These are phyloP conservation scores for Monopterus albus DNA, from an alignment of 2,113 vertebrate genomes.

Conservation along the genomic window DNA sequence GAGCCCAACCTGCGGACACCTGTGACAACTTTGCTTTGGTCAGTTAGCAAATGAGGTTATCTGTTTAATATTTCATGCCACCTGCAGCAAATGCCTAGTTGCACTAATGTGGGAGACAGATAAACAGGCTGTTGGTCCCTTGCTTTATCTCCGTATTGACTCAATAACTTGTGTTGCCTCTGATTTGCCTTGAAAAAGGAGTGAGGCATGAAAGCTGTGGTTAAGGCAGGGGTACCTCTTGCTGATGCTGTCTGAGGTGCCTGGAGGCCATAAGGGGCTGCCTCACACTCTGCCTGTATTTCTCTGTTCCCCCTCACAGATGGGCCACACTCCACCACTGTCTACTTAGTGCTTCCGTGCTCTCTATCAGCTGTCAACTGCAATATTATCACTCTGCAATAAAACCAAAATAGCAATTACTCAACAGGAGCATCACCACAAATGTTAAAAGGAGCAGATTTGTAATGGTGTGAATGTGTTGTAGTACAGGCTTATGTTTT, in stretches of 20 bases:
- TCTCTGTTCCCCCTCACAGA: conserved; percentile 53
- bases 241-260: conserved; percentile 66
- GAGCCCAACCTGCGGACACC: conserved; percentile 9
- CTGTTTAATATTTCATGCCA: conserved; percentile 89
- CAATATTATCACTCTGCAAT: conserved; percentile 50
- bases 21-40: conserved; percentile 73
- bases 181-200: conserved; percentile 88
- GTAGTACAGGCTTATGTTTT: background rate
- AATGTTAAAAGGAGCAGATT: conserved; percentile 18
- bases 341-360: conserved; percentile 63
- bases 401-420: conserved; percentile 54
- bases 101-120: conserved; percentile 87
- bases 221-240: conserved; percentile 72
- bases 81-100: conserved; percentile 85
- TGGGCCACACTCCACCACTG: conserved; percentile 65
- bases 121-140: conserved; percentile 85
- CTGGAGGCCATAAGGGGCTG: conserved; percentile 48
- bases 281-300: conserved; percentile 33
- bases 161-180: conserved; percentile 88
- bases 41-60: conserved; percentile 86
- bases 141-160: conserved; percentile 88
- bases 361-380: conserved; percentile 69
- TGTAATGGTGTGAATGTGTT: background rate
- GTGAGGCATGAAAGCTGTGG: conserved; percentile 86
- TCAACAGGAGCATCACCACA: conserved; percentile 16